These are phyloP conservation scores for Dendrocopos noguchii DNA, from an alignment of 2,113 vertebrate genomes.

Conservation along the genomic window DNA sequence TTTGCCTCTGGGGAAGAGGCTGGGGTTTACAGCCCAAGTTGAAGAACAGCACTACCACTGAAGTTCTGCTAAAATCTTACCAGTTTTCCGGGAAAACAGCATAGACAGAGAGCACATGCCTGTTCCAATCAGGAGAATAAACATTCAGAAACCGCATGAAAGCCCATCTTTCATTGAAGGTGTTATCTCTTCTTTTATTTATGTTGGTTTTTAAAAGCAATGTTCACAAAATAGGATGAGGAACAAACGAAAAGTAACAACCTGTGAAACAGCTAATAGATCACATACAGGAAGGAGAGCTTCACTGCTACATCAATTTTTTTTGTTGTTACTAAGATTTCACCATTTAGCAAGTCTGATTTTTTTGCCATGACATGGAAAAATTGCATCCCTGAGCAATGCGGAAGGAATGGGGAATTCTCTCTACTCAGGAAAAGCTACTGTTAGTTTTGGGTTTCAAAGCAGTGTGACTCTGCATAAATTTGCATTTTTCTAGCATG, in stretches of 20 bases:
- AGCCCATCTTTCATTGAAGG: background rate
- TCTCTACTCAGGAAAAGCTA: background rate
- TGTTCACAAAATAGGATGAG: background rate
- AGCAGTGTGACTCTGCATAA: background rate
- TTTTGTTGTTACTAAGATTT: background rate
- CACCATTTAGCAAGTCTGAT: background rate
- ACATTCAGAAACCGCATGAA: background rate
- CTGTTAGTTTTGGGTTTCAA: background rate
- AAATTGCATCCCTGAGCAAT: background rate
- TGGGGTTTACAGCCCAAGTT: accelerated
- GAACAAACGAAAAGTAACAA: background rate
- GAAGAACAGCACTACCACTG: background rate
- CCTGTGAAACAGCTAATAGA: background rate
- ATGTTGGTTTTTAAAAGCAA: background rate
- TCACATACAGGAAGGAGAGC: background rate
- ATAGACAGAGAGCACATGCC: background rate
- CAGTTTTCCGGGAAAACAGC: background rate
- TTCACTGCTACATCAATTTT: background rate
- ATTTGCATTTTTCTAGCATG: conserved; percentile 1
- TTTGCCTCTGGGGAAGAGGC: background rate
- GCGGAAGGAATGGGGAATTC: background rate
- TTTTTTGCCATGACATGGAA: background rate
- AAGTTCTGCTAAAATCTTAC: background rate
- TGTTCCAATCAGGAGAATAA: background rate
- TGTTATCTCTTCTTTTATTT: background rate